phyloP scores from a whole-genome alignment of 2,888 invertebrate genomes.

The Eudasyphora cyanicolor region DNA sequence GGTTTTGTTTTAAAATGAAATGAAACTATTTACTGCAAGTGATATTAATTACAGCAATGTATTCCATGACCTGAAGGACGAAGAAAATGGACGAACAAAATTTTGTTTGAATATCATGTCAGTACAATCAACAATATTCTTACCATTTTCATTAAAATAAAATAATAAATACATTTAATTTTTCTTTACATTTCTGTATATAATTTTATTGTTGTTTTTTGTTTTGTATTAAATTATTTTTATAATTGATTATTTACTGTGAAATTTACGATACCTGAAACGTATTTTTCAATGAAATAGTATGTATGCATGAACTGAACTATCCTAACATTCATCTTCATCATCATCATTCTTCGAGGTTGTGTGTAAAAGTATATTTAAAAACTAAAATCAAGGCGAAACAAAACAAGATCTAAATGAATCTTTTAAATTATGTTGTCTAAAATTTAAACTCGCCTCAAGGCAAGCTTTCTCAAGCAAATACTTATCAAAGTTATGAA shows the following conservation, averaged over 20 bases:
- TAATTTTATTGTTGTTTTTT: slow-evolving; percentile 16
- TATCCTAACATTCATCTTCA: slow-evolving; percentile 7
- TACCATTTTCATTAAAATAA: background rate
- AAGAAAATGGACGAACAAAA: too few species aligned
- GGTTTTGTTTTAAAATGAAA: too few species aligned
- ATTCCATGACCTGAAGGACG: too few species aligned
- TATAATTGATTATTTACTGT: slow-evolving; percentile 8
- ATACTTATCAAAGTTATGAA: background rate
- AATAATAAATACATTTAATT: background rate
- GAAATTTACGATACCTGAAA: slow-evolving; percentile 20
- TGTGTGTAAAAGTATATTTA: background rate
- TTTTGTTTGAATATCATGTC: too few species aligned
- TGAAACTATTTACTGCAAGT: too few species aligned
- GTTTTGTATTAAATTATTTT: background rate
- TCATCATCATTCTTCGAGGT: background rate
- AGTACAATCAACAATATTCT: too few species aligned
- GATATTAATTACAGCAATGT: too few species aligned
- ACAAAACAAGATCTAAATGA: background rate
- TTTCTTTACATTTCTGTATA: slow-evolving; percentile 26
- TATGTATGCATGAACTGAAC: background rate
- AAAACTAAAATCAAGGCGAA: slow-evolving; percentile 4
- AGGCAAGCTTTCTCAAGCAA: background rate
- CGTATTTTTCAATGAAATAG: background rate
- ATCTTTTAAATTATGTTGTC: background rate
- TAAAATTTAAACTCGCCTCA: background rate